Percentiles rank a stretch among this genome's conserved stretches.
Conservation (phyloP, 2,797 vertebrate species). For the Epinephelus awoara region DNA sequence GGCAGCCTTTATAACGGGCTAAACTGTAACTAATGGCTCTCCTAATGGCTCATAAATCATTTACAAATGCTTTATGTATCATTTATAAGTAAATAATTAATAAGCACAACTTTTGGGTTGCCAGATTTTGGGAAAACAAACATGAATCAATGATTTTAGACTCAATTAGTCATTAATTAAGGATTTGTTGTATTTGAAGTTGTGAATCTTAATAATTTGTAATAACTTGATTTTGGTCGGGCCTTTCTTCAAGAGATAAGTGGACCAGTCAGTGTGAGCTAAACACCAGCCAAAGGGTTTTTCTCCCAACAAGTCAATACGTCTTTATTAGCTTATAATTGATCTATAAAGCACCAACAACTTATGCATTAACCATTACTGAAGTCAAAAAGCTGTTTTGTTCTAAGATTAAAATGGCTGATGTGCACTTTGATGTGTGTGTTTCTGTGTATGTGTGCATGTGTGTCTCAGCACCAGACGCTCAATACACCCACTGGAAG, state of each 20-base stretch:
- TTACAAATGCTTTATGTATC: neutral
- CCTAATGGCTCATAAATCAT: too few species aligned
- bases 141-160: too few species aligned
- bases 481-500: slow-evolving; percentile 99
- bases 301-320: neutral
- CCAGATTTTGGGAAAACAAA: neutral
- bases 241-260: neutral
- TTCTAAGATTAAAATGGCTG: neutral
- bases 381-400: neutral
- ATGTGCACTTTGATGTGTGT: neutral
- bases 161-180: neutral
- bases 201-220: neutral
- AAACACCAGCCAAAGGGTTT: neutral
- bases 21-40: neutral
- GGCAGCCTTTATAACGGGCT: neutral
- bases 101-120: neutral
- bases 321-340: neutral
- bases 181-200: neutral
- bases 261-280: neutral
- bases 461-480: slow-evolving; percentile 90
- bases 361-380: neutral
- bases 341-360: neutral
- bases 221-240: neutral
- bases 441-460: slow-evolving; percentile 35
- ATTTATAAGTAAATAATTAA: neutral